Percentiles rank a stretch among this genome's conserved stretches.
Conservation (phyloP, 53 echinoderm and acorn worm genomes). For the Echinometra lucunter region DNA sequence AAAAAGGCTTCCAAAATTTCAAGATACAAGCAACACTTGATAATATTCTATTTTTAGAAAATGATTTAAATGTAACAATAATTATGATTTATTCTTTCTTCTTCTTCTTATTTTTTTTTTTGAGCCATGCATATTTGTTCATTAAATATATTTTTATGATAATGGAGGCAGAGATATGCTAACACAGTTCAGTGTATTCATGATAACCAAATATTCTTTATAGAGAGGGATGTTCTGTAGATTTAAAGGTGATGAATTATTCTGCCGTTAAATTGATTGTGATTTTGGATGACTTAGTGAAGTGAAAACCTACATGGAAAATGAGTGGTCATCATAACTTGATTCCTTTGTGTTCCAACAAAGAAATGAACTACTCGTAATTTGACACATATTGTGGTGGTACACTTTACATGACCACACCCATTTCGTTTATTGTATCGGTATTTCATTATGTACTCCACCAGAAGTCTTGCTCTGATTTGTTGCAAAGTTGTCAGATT, state of each 20-base stretch:
- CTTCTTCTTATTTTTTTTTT: too few species aligned
- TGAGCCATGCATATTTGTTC: not conserved
- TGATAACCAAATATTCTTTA: not conserved
- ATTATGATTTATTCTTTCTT: not conserved
- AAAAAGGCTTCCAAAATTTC: slow-evolving; percentile 2
- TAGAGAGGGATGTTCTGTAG: not conserved
- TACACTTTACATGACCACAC: too few species aligned
- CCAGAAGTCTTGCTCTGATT: not conserved
- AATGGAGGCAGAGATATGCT: not conserved
- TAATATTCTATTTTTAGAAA: not conserved
- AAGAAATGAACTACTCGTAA: not conserved
- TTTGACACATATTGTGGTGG: not conserved
- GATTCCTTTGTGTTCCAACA: not conserved
- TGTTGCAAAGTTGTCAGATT: not conserved
- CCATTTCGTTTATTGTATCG: too few species aligned
- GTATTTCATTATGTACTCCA: not conserved
- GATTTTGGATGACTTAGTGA: not conserved
- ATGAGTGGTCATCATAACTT: not conserved
- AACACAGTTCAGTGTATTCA: not conserved
- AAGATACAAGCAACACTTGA: not conserved
- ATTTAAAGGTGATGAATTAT: not conserved
- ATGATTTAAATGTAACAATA: not conserved
- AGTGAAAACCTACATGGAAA: not conserved
- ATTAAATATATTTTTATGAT: not conserved
- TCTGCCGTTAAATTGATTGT: not conserved